Conservation (phyloP, 2,113 vertebrate genomes). For the Laticauda colubrina region DNA sequence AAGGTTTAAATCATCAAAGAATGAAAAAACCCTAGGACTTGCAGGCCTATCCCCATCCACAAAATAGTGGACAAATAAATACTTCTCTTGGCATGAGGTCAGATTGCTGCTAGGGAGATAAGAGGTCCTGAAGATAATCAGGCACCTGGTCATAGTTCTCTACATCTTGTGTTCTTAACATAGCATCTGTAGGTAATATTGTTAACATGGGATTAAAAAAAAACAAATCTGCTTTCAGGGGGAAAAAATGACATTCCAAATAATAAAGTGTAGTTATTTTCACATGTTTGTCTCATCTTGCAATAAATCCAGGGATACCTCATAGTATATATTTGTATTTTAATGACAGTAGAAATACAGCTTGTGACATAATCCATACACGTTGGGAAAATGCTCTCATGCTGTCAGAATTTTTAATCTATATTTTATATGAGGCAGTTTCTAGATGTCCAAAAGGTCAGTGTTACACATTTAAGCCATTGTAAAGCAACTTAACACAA, state of each 20-base stretch:
- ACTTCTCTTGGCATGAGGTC: neutral
- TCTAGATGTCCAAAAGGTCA: slow-evolving; percentile 11
- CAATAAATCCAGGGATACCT: neutral
- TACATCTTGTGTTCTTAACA: neutral
- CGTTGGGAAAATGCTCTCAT: slow-evolving; percentile 8
- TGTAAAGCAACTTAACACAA: rapidly evolving
- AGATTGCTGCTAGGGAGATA: neutral
- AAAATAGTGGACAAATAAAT: neutral
- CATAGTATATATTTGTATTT: neutral
- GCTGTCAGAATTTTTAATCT: slow-evolving; percentile 5
- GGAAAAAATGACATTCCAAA: neutral
- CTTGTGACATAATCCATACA: neutral
- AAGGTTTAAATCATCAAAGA: neutral
- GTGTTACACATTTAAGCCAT: slow-evolving; percentile 3
- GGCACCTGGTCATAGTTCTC: neutral
- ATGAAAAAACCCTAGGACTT: neutral
- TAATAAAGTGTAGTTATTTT: neutral
- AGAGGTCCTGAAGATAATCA: neutral
- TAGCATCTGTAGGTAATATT: neutral
- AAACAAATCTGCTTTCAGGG: neutral
- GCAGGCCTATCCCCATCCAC: neutral
- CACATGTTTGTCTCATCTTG: neutral
- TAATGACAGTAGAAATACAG: neutral
- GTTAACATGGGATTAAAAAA: neutral
- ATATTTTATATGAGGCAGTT: slow-evolving; percentile 1